Conservation (phyloP, 2,888 invertebrate genomes). For the Tipula lateralis region DNA sequence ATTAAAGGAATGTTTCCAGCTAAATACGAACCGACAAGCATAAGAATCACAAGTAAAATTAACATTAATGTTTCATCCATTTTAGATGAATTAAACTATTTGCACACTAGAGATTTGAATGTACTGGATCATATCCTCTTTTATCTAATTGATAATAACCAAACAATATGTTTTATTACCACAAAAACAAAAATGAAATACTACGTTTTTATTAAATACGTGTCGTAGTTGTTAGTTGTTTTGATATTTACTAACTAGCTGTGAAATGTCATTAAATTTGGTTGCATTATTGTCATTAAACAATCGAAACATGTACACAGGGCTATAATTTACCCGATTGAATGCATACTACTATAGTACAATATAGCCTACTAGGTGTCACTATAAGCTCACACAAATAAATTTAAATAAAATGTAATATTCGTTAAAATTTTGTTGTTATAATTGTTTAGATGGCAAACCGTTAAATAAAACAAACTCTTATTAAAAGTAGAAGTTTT, state of each 20-base stretch:
- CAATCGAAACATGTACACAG: too few relatives aligned
- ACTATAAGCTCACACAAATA: too few relatives aligned
- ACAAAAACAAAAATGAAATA: neutral
- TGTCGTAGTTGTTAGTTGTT: neutral
- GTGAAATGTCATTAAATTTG: neutral
- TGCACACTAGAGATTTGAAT: neutral
- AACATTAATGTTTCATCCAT: constrained; percentile 85
- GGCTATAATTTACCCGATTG: too few relatives aligned
- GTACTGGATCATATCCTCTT: neutral
- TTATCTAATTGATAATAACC: neutral
- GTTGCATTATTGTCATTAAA: too few relatives aligned
- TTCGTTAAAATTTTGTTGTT: too few relatives aligned
- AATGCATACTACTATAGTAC: too few relatives aligned
- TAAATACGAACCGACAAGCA: constrained; percentile 93
- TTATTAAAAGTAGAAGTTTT: too few relatives aligned
- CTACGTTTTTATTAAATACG: neutral
- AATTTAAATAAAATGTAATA: too few relatives aligned
- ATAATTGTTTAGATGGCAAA: too few relatives aligned
- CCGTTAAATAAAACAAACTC: too few relatives aligned
- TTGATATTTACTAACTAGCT: neutral
- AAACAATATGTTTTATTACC: neutral
- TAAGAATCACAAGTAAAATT: constrained; percentile 78
- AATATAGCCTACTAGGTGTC: too few relatives aligned
- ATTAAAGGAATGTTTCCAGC: constrained; percentile 93
- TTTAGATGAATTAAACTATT: constrained; percentile 36